Evolutionary conservation across 23 tunicate species (phyloP), one percentile per base, ranked within the genome.

Genomic region (Styela clava): DNA sequence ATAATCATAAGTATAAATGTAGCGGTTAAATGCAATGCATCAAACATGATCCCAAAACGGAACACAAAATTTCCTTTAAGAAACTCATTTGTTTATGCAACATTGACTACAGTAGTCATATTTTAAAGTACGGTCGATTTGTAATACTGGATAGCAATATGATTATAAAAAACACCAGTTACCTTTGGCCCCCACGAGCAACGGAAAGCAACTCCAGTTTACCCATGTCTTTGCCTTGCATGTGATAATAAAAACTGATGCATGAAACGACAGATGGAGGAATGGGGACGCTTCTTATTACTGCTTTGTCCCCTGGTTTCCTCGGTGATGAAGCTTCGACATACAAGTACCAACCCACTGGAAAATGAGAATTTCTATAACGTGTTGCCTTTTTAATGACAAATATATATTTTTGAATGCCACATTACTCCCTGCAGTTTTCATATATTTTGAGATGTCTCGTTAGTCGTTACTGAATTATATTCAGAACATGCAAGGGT

Each of bases 281-380:
- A 26, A 93, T 87, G 12, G 61, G 31, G 24, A 84, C 84, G 73
- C 93, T 93, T 2, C 91, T 85, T n/a, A 93, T 25, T 16, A 82
- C 61, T 9, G 98, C 89, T 69, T 22, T 88, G 74, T 93, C 83
- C 1, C 89, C 87, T 2, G 30, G 24, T 24, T 63, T 61, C 25
- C 82, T 64, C 28, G 98, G 87, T 16, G 87, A 74, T 1, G 98
- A 93, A n/a, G 98, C 91, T 82, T 93, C 98, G 24, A 74, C 64
- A 84, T 93, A 93, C 23, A 84, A 20, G 68, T 87, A 93, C 89
- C 89, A 93, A 1, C 98, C 98, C 74, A 31, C 98, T 93, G 31
- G 18, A 69, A 21, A 81, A 32, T 27, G 22, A n/a, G 31, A 30
- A 0, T 21, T 0, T 19, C 24, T 80, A 0, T 31, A n/a, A n/a